These are phyloP conservation scores for Stichodactyla helianthus DNA, from an alignment of 64 coral and sea anemone genomes.

Conservation along the genomic window DNA sequence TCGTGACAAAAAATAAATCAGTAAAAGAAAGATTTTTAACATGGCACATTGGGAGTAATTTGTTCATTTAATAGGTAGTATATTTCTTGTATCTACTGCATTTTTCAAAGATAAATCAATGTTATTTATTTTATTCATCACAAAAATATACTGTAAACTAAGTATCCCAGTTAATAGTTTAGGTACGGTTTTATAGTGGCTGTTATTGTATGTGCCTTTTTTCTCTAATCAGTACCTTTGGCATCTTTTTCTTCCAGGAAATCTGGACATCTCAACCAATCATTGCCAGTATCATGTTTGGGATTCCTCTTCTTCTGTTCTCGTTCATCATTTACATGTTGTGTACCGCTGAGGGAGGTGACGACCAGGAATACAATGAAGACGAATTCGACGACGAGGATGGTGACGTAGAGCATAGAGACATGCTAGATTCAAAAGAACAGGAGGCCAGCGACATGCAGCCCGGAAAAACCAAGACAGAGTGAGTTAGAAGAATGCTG, in stretches of 20 bases:
- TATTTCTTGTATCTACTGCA: no score
- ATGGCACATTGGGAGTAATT: no score
- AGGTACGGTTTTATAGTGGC: no score
- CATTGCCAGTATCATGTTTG: conserved; percentile 66
- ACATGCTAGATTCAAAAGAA: neutral
- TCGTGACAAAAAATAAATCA: no score
- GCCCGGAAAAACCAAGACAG: neutral
- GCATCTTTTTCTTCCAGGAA: conserved; percentile 28
- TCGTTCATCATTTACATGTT: conserved; percentile 55
- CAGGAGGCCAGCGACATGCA: neutral
- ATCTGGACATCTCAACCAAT: conserved; percentile 66
- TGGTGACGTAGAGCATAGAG: neutral
- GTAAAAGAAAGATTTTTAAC: no score
- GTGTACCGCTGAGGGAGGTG: conserved; percentile 49
- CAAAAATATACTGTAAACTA: no score
- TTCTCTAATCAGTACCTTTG: neutral
- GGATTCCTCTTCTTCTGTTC: conserved; percentile 48
- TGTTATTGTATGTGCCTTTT: no score
- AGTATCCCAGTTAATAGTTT: no score
- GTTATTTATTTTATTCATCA: neutral
- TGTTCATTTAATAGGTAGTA: no score
- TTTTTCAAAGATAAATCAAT: no score
- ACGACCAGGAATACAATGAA: conserved; percentile 39
- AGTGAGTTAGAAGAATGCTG: neutral
- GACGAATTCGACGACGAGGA: conserved; percentile 27